Conservation (phyloP, 2,797 vertebrate species). For the Danio kyathit region DNA sequence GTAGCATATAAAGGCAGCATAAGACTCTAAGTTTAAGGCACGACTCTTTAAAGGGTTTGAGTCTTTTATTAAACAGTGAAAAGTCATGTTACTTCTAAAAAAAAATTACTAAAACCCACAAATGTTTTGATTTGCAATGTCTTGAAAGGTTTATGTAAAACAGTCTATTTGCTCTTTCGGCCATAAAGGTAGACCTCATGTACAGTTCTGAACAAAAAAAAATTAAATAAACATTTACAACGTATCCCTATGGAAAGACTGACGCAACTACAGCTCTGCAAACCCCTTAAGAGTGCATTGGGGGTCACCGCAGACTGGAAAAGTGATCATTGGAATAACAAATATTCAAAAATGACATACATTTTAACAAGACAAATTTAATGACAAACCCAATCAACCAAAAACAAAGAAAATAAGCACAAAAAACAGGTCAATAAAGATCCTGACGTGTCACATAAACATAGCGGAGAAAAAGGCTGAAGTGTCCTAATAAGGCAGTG, state of each 20-base stretch:
- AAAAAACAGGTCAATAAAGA: neutral
- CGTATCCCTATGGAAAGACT: constrained; percentile 7
- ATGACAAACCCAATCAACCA: neutral
- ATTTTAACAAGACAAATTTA: neutral
- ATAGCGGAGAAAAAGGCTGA: neutral
- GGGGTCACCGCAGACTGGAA: constrained; percentile 9
- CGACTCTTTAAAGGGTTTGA: neutral
- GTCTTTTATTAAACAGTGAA: neutral
- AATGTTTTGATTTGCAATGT: neutral
- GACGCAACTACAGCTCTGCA: neutral
- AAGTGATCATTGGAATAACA: neutral
- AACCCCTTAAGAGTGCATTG: neutral
- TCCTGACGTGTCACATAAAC: constrained; percentile 5
- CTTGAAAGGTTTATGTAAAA: neutral
- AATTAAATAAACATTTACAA: neutral
- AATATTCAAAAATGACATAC: neutral
- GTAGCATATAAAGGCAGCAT: neutral
- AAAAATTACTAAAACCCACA: neutral
- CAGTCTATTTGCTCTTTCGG: neutral
- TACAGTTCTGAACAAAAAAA: neutral
- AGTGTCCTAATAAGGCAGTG: constrained; percentile 23
- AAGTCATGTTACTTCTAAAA: neutral
- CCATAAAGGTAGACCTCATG: constrained; percentile 9
- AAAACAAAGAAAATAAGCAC: no score
- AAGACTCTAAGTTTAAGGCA: no score